Conservation (phyloP, 2,797 vertebrate species). For the Coregonus ussuriensis region DNA sequence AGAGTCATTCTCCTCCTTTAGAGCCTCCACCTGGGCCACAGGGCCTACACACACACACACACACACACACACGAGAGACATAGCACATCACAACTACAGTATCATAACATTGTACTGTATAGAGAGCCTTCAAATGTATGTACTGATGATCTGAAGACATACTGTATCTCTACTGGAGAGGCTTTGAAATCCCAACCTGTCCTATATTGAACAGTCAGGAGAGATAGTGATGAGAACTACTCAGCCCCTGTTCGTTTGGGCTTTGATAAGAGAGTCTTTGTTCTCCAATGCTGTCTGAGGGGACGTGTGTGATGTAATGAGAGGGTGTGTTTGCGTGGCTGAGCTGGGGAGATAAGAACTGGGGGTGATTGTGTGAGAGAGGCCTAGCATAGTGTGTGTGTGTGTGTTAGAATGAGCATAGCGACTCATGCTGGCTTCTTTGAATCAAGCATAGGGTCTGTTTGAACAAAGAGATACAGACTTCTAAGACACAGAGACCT, state of each 20-base stretch:
- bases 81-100: slow-evolving; percentile 7
- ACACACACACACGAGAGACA: background rate
- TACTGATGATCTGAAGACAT: background rate
- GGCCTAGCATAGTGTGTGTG: slow-evolving; percentile 4
- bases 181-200: slow-evolving; percentile 2
- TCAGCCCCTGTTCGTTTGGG: background rate
- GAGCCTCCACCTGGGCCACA: slow-evolving; percentile 85
- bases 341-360: slow-evolving; percentile 64
- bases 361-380: slow-evolving; percentile 33
- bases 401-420: slow-evolving; percentile 3
- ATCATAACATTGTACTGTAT: background rate
- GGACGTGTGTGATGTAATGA: background rate
- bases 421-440: background rate
- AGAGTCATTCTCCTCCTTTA: slow-evolving; percentile 96
- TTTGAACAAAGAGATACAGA: background rate
- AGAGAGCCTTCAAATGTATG: background rate
- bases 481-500: background rate
- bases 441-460: background rate
- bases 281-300: slow-evolving; percentile 20
- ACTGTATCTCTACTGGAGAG: background rate
- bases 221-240: slow-evolving; percentile 14
- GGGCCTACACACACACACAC: slow-evolving; percentile 46
- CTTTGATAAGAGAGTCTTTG: slow-evolving; percentile 8
- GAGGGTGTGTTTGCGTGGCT: slow-evolving; percentile 42
- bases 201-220: slow-evolving; percentile 14